A percentile compares a stretch with the other conserved stretches of the same genome.
phyloP scores from a whole-genome alignment of 2,888 invertebrate genomes.

The Alloplasta piceator region DNA sequence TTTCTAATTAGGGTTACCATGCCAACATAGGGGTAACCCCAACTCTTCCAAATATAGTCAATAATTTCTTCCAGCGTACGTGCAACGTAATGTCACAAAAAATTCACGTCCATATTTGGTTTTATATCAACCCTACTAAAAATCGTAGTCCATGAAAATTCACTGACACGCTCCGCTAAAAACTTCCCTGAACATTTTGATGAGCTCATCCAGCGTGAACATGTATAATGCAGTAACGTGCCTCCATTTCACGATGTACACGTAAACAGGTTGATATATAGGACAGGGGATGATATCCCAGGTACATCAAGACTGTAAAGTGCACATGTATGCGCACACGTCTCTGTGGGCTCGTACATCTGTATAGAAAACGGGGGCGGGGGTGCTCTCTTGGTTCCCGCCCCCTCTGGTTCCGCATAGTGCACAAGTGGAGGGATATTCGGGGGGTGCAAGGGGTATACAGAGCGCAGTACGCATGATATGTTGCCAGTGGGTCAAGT shows the following conservation, averaged over 20 bases:
- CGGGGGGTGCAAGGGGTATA: conserved; percentile 20
- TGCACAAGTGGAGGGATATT: conserved; percentile 20
- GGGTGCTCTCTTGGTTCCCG: conserved; percentile 9
- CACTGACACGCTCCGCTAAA: too few species aligned
- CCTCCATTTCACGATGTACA: neutral
- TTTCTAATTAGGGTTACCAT: too few species aligned
- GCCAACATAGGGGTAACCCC: too few species aligned
- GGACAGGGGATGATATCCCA: conserved; percentile 37
- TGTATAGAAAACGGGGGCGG: conserved; percentile 27
- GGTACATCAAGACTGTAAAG: conserved; percentile 27
- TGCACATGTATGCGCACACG: conserved; percentile 9
- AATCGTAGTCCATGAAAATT: too few species aligned
- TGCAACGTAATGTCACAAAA: neutral
- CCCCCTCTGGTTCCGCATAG: conserved; percentile 14
- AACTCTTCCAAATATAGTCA: neutral
- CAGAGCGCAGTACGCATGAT: conserved; percentile 72
- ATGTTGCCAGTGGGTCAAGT: conserved; percentile 82
- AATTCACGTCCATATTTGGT: neutral
- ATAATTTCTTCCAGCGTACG: neutral
- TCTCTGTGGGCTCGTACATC: conserved; percentile 53
- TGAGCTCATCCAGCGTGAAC: neutral
- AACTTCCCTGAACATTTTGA: neutral
- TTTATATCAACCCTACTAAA: too few species aligned
- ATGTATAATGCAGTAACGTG: too few species aligned
- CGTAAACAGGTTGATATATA: conserved; percentile 38